Evolutionary conservation across 2,113 vertebrate species (phyloP).

Genomic region (Nesospiza acunhae): DNA sequence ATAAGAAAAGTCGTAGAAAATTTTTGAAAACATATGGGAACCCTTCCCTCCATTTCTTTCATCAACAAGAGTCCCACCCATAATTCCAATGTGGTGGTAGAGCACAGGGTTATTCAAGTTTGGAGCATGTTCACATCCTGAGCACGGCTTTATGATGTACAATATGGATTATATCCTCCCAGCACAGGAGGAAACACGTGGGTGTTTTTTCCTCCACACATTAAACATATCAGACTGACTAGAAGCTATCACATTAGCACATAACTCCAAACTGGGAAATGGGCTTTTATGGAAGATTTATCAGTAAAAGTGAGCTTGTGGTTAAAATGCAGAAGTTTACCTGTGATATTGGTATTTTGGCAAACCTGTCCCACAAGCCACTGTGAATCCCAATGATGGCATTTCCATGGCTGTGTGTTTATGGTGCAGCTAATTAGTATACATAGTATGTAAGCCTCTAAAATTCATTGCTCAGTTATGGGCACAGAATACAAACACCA

Average conservation of each 20-base stretch:
- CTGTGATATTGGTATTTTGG: neutral
- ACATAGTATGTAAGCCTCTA: neutral
- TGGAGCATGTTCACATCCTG: neutral
- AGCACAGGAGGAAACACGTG: neutral
- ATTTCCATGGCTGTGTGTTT: neutral
- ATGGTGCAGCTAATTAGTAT: neutral
- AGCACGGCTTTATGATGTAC: neutral
- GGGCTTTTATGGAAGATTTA: neutral
- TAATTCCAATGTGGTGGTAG: constrained; percentile 32
- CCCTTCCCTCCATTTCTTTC: constrained; percentile 24
- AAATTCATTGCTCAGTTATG: neutral
- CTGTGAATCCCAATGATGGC: no score
- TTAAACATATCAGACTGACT: neutral
- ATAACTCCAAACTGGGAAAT: neutral
- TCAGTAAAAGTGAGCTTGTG: neutral
- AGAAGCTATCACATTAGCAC: neutral
- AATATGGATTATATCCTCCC: neutral
- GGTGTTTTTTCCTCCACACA: neutral
- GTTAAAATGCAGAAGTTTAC: neutral
- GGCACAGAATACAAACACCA: neutral
- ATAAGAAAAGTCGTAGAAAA: constrained; percentile 54
- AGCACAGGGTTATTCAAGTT: neutral
- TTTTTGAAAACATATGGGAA: constrained; percentile 40
- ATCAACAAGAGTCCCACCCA: neutral
- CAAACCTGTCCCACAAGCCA: neutral